These are phyloP conservation scores for Halyomorpha halys DNA, from an alignment of 1,140 invertebrate species.

Conservation along the genomic window DNA sequence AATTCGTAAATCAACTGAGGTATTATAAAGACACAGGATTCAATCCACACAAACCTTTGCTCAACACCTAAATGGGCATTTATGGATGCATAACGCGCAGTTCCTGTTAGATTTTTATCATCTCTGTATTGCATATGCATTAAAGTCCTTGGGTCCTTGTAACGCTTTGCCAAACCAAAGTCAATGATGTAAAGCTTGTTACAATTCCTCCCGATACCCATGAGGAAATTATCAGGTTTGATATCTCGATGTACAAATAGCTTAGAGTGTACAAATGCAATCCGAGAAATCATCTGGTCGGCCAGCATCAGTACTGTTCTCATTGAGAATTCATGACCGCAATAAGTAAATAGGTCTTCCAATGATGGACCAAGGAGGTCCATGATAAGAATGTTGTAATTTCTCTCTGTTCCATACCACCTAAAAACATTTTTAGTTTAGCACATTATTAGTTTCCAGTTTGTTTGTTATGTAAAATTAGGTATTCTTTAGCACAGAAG, in stretches of 20 bases:
- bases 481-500: too few relatives aligned
- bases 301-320: constrained; percentile 96
- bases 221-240: constrained; percentile 96
- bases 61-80: constrained; percentile 93
- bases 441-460: background rate
- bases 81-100: constrained; percentile 92
- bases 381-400: constrained; percentile 95
- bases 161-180: constrained; percentile 95
- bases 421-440: constrained; percentile 39
- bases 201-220: constrained; percentile 92
- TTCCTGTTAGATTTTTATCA: constrained; percentile 94
- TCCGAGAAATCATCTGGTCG: constrained; percentile 83
- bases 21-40: too few relatives aligned
- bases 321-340: constrained; percentile 88
- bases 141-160: constrained; percentile 73
- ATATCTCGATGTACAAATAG: constrained; percentile 95
- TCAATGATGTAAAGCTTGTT: constrained; percentile 96
- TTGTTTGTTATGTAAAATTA: too few relatives aligned
- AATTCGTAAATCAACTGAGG: too few relatives aligned
- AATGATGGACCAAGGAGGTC: constrained; percentile 89
- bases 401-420: constrained; percentile 82
- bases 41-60: constrained; percentile 44
- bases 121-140: constrained; percentile 88
- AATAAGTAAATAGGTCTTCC: constrained; percentile 96
- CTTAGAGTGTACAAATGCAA: constrained; percentile 91